Conservation (phyloP, 2,797 vertebrate species). For the Craterocephalus amniculus region DNA sequence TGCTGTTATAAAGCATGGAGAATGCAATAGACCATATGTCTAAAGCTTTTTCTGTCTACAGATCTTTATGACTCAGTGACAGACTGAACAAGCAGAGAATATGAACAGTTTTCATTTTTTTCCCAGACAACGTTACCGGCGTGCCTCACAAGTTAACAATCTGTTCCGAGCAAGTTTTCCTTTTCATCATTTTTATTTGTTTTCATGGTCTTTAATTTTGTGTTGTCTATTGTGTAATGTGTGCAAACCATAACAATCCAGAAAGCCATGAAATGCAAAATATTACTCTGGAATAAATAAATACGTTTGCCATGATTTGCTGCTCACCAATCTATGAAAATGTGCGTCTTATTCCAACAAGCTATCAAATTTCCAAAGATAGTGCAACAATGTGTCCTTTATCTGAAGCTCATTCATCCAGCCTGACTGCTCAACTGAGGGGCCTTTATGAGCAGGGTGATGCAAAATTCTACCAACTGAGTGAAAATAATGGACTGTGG, state of each 20-base stretch:
- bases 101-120: conserved; percentile 35
- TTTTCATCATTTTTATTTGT: conserved; percentile 24
- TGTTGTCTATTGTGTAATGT: conserved; percentile 26
- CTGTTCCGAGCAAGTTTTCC: conserved; percentile 33
- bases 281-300: conserved; percentile 47
- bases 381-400: conserved; percentile 67
- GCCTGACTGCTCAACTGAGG: conserved; percentile 53
- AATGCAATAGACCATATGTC: background rate
- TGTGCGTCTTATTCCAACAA: conserved; percentile 53
- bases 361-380: conserved; percentile 68
- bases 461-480: conserved; percentile 42
- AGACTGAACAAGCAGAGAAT: conserved; percentile 19
- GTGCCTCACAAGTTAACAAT: conserved; percentile 31
- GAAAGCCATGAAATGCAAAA: conserved; percentile 43
- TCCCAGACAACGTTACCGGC: conserved; percentile 30
- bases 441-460: conserved; percentile 56
- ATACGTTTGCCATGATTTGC: conserved; percentile 43
- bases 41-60: conserved; percentile 16
- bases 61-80: conserved; percentile 22
- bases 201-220: conserved; percentile 35
- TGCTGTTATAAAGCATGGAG: conserved; percentile 22
- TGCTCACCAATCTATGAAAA: conserved; percentile 60
- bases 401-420: conserved; percentile 62
- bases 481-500: conserved; percentile 43
- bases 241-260: conserved; percentile 36